phyloP scores from a whole-genome alignment of 1,140 invertebrate species.

The Lordiphosa collinella region DNA sequence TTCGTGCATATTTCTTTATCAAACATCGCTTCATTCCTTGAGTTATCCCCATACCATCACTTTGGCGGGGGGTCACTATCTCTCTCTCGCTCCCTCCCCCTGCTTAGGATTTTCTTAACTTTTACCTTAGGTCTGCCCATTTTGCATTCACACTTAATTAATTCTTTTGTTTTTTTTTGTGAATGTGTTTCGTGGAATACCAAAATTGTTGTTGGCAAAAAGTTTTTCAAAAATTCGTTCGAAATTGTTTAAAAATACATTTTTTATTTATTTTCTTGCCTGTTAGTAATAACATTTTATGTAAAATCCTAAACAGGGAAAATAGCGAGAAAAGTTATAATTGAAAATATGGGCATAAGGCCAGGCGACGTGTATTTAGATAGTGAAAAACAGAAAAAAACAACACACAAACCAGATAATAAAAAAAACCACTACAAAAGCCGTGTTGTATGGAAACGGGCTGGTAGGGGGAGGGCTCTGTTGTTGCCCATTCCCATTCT shows the following conservation, averaged over 20 bases:
- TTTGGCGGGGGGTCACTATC: conserved; percentile 53
- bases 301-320: conserved; percentile 30
- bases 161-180: conserved; percentile 35
- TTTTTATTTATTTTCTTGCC: conserved; percentile 65
- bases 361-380: conserved; percentile 65
- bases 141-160: conserved; percentile 60
- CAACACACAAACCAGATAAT: conserved; percentile 33
- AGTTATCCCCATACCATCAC: conserved; percentile 36
- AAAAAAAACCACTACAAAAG: conserved; percentile 15
- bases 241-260: conserved; percentile 48
- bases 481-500: conserved; percentile 52
- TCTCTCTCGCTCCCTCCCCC: neutral
- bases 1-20: conserved; percentile 63
- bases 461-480: neutral
- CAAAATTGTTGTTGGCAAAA: conserved; percentile 4
- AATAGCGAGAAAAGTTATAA: conserved; percentile 31
- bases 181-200: conserved; percentile 1
- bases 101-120: conserved; percentile 29
- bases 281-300: conserved; percentile 16
- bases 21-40: conserved; percentile 48
- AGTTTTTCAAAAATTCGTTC: conserved; percentile 17
- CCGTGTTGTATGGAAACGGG: conserved; percentile 1
- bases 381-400: conserved; percentile 48
- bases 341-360: conserved; percentile 47
- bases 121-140: conserved; percentile 46